These are phyloP conservation scores for Panulirus ornatus DNA, from an alignment of 1,140 invertebrate genomes.

Conservation along the genomic window DNA sequence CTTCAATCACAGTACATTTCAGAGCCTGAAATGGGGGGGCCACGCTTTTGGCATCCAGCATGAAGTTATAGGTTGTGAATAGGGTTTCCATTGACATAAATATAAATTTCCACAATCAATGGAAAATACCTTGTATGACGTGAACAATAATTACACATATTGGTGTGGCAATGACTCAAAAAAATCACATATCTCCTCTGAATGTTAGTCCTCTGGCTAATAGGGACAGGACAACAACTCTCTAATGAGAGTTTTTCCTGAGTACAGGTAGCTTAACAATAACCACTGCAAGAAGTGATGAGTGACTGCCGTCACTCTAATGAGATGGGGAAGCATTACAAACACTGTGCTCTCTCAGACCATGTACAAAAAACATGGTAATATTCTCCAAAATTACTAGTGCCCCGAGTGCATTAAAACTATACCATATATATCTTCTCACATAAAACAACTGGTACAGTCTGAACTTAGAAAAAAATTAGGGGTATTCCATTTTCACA, in stretches of 20 bases:
- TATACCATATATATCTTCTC: conserved; percentile 17
- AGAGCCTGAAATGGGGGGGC: conserved; percentile 70
- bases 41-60: conserved; percentile 70
- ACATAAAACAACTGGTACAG: conserved; percentile 23
- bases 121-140: conserved; percentile 64
- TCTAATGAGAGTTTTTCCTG: conserved; percentile 60
- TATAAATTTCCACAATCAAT: conserved; percentile 59
- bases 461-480: conserved; percentile 1
- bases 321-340: conserved; percentile 65
- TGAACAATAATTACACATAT: conserved; percentile 68
- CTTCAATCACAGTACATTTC: conserved; percentile 72
- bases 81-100: conserved; percentile 62
- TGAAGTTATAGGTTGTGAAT: conserved; percentile 60
- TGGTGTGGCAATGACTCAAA: conserved; percentile 67
- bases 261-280: conserved; percentile 68
- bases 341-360: conserved; percentile 38
- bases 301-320: conserved; percentile 33
- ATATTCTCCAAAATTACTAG: conserved; percentile 5
- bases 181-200: conserved; percentile 68
- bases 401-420: conserved; percentile 26
- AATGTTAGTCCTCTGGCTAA: conserved; percentile 72
- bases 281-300: conserved; percentile 46
- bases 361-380: conserved; percentile 42
- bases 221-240: conserved; percentile 69
- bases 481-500: conserved; percentile 30